Evolutionary conservation across 1,140 invertebrate species (phyloP).

Genomic region (Drosophila kepulauana): DNA sequence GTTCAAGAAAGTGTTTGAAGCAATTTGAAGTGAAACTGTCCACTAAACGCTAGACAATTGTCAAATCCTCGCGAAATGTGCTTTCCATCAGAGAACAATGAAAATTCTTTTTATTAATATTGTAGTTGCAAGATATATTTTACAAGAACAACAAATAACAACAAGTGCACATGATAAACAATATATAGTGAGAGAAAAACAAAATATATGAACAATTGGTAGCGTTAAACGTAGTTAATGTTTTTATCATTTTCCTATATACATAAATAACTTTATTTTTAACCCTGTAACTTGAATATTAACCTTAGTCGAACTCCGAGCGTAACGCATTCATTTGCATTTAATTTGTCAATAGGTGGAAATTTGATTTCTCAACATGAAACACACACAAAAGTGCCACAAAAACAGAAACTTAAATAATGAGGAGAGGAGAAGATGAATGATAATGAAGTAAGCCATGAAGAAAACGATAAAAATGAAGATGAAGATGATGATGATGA

Average conservation of each 20-base stretch:
- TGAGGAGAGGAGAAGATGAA: not conserved
- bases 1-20: conserved; percentile 11
- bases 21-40: no score
- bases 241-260: conserved; percentile 18
- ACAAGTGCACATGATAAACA: conserved; percentile 30
- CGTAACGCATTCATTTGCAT: conserved; percentile 60
- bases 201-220: conserved; percentile 12
- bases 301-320: conserved; percentile 49
- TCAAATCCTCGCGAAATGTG: conserved; percentile 24
- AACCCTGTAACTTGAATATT: conserved; percentile 4
- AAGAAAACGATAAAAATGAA: not conserved
- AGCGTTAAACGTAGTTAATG: conserved; percentile 41
- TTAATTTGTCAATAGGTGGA: conserved; percentile 60
- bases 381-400: conserved; percentile 60
- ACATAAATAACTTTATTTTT: not conserved
- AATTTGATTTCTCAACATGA: conserved; percentile 50
- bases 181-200: conserved; percentile 26
- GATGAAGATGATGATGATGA: conserved; percentile 14
- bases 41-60: no score
- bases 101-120: conserved; percentile 5
- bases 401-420: conserved; percentile 16
- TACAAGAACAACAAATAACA: conserved; percentile 24
- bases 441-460: conserved; percentile 31
- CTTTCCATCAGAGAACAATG: conserved; percentile 41
- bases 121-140: conserved; percentile 39